phyloP scores from a whole-genome alignment of 30 jellyfish, hydroid and myxozoan genomes.

The Pseudorhiza aurosa region DNA sequence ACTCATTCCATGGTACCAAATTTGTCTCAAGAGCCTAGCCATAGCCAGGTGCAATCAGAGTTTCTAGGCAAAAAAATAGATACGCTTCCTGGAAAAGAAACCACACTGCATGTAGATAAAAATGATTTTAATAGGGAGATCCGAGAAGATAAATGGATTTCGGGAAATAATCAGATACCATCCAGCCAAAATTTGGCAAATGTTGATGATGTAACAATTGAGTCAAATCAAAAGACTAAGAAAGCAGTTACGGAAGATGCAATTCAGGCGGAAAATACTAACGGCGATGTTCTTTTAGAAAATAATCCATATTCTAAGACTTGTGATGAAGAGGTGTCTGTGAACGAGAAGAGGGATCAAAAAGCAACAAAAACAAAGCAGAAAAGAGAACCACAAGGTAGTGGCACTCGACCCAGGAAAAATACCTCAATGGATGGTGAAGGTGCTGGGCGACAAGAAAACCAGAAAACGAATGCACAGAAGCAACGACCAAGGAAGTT shows the following conservation, averaged over 20 bases:
- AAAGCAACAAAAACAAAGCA: not conserved
- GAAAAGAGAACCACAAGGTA: not conserved
- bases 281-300: constrained; percentile 14
- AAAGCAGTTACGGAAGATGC: constrained; percentile 2
- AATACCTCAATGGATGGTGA: not conserved
- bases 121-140: no score
- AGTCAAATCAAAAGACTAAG: no score
- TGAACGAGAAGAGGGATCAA: not conserved
- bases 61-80: no score
- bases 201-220: no score
- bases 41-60: no score
- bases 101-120: no score
- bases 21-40: no score
- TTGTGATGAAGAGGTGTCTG: not conserved
- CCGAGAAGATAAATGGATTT: no score
- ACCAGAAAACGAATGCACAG: not conserved
- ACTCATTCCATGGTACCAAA: no score
- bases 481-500: not conserved
- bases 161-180: no score
- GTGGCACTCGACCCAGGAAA: not conserved
- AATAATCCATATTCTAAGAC: not conserved
- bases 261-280: not conserved
- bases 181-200: no score
- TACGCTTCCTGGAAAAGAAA: no score
- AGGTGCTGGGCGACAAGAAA: not conserved